Conservation (phyloP, 2,888 invertebrate genomes). For the Erebia aethiops region DNA sequence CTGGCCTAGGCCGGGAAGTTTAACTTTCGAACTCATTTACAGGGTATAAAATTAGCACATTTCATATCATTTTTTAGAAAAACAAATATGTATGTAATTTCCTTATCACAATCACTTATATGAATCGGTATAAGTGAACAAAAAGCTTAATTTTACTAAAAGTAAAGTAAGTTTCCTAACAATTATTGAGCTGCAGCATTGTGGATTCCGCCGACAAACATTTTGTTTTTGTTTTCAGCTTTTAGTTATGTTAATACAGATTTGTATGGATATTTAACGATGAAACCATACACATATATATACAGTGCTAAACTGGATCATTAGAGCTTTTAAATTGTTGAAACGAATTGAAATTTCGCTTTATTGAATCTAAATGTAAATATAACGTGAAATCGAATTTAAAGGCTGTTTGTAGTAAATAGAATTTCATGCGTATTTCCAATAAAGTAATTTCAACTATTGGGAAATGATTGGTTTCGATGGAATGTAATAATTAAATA, state of each 20-base stretch:
- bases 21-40: no score
- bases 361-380: conserved; percentile 11
- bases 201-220: no score
- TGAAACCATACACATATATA: not conserved
- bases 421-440: conserved; percentile 2
- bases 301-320: not conserved
- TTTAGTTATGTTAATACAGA: not conserved
- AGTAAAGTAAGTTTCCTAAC: no score
- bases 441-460: not conserved
- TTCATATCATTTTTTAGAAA: no score
- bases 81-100: no score
- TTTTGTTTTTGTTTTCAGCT: no score
- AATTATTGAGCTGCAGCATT: no score
- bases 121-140: not conserved
- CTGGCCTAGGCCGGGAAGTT: no score
- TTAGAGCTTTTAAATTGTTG: conserved; percentile 1
- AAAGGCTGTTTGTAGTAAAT: conserved; percentile 9
- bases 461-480: conserved; percentile 8
- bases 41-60: no score
- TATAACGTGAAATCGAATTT: conserved; percentile 2
- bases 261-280: not conserved
- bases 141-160: no score
- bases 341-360: conserved; percentile 7
- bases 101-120: no score
- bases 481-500: not conserved